Evolutionary conservation across 2,888 invertebrate genomes (phyloP).

Genomic region (Tubiluchus corallicola): DNA sequence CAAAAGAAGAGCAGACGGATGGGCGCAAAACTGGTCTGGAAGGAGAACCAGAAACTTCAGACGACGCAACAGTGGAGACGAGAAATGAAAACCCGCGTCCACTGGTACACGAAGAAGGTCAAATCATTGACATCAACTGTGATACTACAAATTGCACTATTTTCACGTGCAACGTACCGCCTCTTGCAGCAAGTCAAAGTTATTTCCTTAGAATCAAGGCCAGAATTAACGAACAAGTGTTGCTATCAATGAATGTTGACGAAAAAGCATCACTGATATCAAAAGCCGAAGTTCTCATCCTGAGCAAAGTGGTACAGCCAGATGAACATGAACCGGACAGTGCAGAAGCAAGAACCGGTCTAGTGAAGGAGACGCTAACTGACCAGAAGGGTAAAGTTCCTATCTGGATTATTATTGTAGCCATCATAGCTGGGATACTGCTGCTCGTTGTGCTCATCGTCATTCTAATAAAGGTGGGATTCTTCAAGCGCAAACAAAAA

Average conservation of each 20-base stretch:
- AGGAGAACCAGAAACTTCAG: background rate
- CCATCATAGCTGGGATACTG: slow-evolving; percentile 61
- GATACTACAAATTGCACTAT: background rate
- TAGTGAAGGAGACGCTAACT: background rate
- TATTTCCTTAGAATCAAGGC: background rate
- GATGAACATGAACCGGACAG: background rate
- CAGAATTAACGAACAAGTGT: background rate
- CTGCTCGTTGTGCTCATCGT: slow-evolving; percentile 58
- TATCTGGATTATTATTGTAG: slow-evolving; percentile 62
- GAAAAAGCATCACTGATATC: background rate
- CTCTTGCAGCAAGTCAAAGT: background rate
- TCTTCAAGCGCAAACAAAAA: slow-evolving; percentile 49
- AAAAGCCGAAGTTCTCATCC: background rate
- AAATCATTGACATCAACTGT: too few relatives aligned
- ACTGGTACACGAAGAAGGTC: too few relatives aligned
- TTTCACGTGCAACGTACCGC: background rate
- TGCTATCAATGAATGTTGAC: background rate
- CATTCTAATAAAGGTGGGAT: slow-evolving; percentile 62
- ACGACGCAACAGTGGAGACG: too few relatives aligned
- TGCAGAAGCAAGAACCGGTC: background rate
- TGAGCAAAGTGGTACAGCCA: background rate
- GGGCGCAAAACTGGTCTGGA: background rate
- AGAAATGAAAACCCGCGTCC: too few relatives aligned
- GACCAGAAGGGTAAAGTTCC: slow-evolving; percentile 48
- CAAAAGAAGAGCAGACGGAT: too few relatives aligned